Evolutionary conservation across 2,113 vertebrate species (phyloP).

Genomic region (Stomatorhinus ivindoensis): DNA sequence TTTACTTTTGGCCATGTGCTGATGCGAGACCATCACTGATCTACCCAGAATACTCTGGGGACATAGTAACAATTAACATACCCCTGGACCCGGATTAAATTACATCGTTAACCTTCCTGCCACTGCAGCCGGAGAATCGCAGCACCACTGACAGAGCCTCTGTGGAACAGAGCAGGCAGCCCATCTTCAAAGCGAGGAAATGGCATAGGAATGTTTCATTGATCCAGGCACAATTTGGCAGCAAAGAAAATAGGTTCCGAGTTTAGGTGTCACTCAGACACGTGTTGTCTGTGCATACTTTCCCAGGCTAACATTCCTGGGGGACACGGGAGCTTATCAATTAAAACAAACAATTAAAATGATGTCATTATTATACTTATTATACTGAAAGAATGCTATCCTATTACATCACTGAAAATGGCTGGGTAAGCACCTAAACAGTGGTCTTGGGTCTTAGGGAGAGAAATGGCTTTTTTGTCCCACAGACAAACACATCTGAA

Average conservation of each 20-base stretch:
- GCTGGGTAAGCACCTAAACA: background rate
- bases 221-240: background rate
- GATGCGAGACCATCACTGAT: background rate
- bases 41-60: background rate
- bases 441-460: background rate
- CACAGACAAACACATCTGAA: background rate
- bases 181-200: background rate
- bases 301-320: background rate
- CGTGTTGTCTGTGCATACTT: background rate
- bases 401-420: background rate
- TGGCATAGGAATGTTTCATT: background rate
- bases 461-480: background rate
- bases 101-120: constrained; percentile 8
- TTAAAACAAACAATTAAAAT: background rate
- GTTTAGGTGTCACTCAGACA: background rate
- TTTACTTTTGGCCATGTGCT: background rate
- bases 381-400: background rate
- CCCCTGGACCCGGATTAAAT: constrained; percentile 14
- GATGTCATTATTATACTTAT: background rate
- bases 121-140: background rate
- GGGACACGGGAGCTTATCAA: background rate
- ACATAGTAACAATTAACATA: background rate
- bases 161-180: background rate
- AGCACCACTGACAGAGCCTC: background rate
- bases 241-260: background rate